phyloP scores from a whole-genome alignment of 1,140 invertebrate genomes.

The Brachionus rotundiformis region DNA sequence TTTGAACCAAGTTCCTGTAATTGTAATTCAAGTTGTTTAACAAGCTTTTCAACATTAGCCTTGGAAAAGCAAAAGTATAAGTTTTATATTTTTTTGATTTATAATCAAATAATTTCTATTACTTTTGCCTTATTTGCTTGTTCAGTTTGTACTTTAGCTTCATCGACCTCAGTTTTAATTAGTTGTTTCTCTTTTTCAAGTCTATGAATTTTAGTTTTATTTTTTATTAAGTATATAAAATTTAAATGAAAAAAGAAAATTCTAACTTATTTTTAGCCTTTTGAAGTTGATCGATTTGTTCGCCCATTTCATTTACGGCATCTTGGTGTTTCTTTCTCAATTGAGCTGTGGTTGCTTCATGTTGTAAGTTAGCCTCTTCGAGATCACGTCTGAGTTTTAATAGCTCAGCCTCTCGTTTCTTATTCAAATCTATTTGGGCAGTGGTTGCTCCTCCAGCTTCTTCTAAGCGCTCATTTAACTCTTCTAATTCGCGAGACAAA shows the following conservation, averaged over 20 bases:
- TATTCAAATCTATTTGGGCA: slow-evolving; percentile 97
- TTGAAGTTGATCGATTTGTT: slow-evolving; percentile 98
- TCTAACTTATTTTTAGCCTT: slow-evolving; percentile 97
- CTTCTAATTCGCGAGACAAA: slow-evolving; percentile 91
- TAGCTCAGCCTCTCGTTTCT: slow-evolving; percentile 97
- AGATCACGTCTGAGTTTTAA: slow-evolving; percentile 95
- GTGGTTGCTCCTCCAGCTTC: slow-evolving; percentile 98
- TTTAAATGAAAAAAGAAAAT: slow-evolving; percentile 57
- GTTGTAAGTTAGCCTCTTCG: slow-evolving; percentile 96
- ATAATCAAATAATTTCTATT: slow-evolving; percentile 56
- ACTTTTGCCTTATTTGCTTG: slow-evolving; percentile 90
- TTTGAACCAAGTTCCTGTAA: slow-evolving; percentile 90
- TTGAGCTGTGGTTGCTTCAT: slow-evolving; percentile 88
- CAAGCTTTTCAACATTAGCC: slow-evolving; percentile 93
- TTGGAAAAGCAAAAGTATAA: slow-evolving; percentile 59
- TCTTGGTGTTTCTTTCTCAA: slow-evolving; percentile 99
- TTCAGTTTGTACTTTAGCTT: slow-evolving; percentile 81
- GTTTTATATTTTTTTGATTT: not conserved
- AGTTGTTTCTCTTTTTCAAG: slow-evolving; percentile 51
- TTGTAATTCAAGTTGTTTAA: slow-evolving; percentile 90
- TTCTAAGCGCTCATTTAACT: slow-evolving; percentile 92
- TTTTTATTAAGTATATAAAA: not conserved
- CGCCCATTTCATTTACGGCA: slow-evolving; percentile 90
- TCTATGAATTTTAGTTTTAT: not conserved
- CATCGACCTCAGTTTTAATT: slow-evolving; percentile 88